These are phyloP conservation scores for Heliconius congener DNA, from an alignment of 1,140 invertebrate species.

Conservation along the genomic window DNA sequence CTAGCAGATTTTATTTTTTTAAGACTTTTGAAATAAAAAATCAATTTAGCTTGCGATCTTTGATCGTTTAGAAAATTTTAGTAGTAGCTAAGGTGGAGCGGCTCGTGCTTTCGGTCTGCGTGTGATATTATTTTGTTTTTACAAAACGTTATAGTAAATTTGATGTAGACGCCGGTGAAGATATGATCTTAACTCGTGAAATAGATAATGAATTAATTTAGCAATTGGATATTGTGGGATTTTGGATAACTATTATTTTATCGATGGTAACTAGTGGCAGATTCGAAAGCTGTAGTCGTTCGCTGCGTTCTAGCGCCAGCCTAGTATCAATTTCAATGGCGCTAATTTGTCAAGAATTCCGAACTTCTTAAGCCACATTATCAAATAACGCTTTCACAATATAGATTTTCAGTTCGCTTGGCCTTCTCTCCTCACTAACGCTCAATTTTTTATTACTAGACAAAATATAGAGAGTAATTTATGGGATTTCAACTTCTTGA, in stretches of 20 bases:
- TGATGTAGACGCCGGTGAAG: not conserved
- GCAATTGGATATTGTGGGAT: not conserved
- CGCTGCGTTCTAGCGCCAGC: slow-evolving; percentile 64
- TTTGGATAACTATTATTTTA: not conserved
- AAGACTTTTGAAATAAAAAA: slow-evolving; percentile 77
- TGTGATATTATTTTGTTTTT: slow-evolving; percentile 15
- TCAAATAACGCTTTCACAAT: slow-evolving; percentile 20
- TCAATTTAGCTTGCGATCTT: slow-evolving; percentile 80
- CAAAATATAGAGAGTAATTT: slow-evolving; percentile 21
- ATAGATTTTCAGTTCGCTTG: slow-evolving; percentile 13
- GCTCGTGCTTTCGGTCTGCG: slow-evolving; percentile 69
- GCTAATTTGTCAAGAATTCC: slow-evolving; percentile 58
- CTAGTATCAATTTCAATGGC: slow-evolving; percentile 67
- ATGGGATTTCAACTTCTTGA: slow-evolving; percentile 45
- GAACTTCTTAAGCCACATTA: slow-evolving; percentile 28
- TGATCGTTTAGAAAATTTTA: slow-evolving; percentile 78
- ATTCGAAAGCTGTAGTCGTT: slow-evolving; percentile 63
- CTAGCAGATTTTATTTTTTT: slow-evolving; percentile 82
- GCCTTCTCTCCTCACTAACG: slow-evolving; percentile 20
- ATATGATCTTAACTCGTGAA: slow-evolving; percentile 7
- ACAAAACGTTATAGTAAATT: not conserved
- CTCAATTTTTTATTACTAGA: slow-evolving; percentile 27
- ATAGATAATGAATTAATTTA: not conserved
- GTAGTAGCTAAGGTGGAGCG: slow-evolving; percentile 76
- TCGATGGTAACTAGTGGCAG: slow-evolving; percentile 24